Base-by-base conservation (phyloP, 2,888 invertebrate genomes). In the Seira ritae region DNA sequence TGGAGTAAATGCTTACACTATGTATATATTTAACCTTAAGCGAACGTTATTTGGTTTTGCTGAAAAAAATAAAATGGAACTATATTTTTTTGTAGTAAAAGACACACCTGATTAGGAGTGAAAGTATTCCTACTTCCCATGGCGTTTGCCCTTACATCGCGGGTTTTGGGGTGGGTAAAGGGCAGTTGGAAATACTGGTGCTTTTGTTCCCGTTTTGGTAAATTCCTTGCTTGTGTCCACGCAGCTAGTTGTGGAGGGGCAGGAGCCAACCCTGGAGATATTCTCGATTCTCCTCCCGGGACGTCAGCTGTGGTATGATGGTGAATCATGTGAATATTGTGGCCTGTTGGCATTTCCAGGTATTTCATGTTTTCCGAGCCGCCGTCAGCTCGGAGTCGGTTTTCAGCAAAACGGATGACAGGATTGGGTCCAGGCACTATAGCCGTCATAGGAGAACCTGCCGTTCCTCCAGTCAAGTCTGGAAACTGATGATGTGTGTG, bases 141-240 rank as follows among this genome's bases (percentile, higher is more conserved):
- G 3, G 2, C n/a, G 15, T 55, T 12, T 17, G 55, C 55, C 55
- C 55, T 55, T 17, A 55, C 55, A 12, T 55, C 55, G 3, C 55
- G 55, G 17, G 2, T 12, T 55, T 55, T 55, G 17, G 17, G 55
- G 55, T 55, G 55, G 15, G 55, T 3, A 55, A 17, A 55, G 12
- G 55, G 17, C 55, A 55, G 55, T 17, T 22, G 50, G 66, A 81
- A 70, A 20, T 68, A 82, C 8, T 76, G 76, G 72, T 76, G 72
- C 31, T 72, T 82, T 50, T 82, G 82, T 20, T 88, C 89, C 66
- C 89, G 65, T 74, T 89, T 89, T 2, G 89, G 88, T 10, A 89
- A 55, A 71, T 88, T 89, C 31, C 89, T 69, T 12, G 84, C 73
- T 22, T 87, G 88, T 4, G 85, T 75, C 85, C 87, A 85, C 1